Evolutionary conservation across 2,888 invertebrate species (phyloP), one percentile per base, ranked within the genome.

Genomic region (Hanleya hanleyi): DNA sequence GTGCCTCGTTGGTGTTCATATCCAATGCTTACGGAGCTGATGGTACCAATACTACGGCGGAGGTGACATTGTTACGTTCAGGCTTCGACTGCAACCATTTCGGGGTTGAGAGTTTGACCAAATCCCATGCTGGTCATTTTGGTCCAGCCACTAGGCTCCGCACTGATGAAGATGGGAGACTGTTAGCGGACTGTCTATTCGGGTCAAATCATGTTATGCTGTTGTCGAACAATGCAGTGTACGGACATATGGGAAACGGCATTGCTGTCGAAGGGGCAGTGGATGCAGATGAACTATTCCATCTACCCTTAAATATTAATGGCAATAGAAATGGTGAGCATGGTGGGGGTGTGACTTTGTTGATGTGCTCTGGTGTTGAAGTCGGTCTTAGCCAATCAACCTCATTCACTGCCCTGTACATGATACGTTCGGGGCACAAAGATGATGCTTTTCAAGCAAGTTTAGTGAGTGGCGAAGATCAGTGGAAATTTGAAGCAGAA

Each of bases 11-110:
- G 6, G 50, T 77, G 9, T 74, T 81, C n/a, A 69, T 70, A 9
- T 83, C 83, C 12, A 75, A 77, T 71, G 33, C 71, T 0, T 86
- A 81, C 70, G 82, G 83, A 9, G 80, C 78, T 0, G 72, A 79
- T 33, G 83, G 81, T 0, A 69, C 75, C 26, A 79, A 83, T 36
- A 82, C 82, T 32, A 84, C 80, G 15, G 79, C 77, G 12, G 76
- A 81, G 66, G 33, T 82, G 12, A 51, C 77, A 26, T 64, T 86
- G 15, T 18, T 80, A n/a, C 71, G 81, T 2, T 74, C 71, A 37
- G 86, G 86, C 1, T 83, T 81, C 74, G 82, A 83, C 61, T 79
- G 82, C 69, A 82, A 84, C 67, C 80, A 84, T 67, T 69, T 75
- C 35, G 29, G 61, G 9, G 22, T 6, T 12, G 73, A 69, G 18